Percentiles rank a stretch among this genome's conserved stretches.
Conservation (phyloP, 2,113 vertebrate genomes). For the Phalacrocorax aristotelis region DNA sequence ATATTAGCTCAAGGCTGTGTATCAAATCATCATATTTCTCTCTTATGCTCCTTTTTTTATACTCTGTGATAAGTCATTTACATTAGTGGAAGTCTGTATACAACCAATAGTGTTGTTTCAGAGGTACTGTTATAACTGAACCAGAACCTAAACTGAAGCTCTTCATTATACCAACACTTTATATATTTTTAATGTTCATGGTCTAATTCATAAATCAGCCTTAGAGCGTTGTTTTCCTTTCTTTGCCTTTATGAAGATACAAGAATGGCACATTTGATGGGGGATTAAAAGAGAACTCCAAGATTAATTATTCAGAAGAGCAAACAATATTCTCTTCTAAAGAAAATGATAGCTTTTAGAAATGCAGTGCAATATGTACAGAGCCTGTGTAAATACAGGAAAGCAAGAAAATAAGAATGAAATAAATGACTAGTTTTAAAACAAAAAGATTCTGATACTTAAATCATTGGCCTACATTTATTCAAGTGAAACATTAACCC, state of each 20-base stretch:
- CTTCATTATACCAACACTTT: neutral
- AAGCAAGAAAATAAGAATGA: conserved; percentile 13
- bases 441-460: neutral
- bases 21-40: neutral
- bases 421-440: neutral
- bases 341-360: conserved; percentile 32
- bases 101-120: neutral
- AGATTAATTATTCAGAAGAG: conserved; percentile 52
- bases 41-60: neutral
- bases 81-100: neutral
- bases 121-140: neutral
- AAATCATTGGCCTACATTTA: neutral
- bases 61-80: neutral
- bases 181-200: conserved; percentile 44
- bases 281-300: conserved; percentile 38
- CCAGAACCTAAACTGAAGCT: neutral
- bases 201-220: conserved; percentile 48
- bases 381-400: neutral
- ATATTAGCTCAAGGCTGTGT: neutral
- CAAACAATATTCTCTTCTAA: conserved; percentile 26
- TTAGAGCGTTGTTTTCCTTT: neutral
- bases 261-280: conserved; percentile 10
- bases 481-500: neutral
- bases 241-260: neutral
- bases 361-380: neutral